A percentile compares a stretch with the other conserved stretches of the same genome.
Conservation (phyloP, 1,140 invertebrate species). For the Dendroctonus valens region DNA sequence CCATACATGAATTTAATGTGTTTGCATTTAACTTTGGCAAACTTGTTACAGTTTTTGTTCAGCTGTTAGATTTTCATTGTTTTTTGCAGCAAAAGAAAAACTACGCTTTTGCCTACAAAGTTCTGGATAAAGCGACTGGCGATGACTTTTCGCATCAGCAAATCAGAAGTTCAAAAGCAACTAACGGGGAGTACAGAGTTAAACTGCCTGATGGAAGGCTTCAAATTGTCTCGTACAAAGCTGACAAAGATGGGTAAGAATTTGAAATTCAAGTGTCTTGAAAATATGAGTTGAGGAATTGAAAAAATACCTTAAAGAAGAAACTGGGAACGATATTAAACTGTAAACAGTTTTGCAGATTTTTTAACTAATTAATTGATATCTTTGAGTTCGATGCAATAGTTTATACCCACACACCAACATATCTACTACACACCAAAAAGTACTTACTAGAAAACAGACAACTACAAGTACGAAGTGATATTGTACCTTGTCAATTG, state of each 20-base stretch:
- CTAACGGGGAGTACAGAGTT: slow-evolving; percentile 72
- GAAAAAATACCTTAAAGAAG: too few relatives aligned
- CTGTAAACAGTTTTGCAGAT: too few relatives aligned
- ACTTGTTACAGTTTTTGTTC: too few relatives aligned
- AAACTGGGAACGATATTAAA: too few relatives aligned
- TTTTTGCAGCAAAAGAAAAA: slow-evolving; percentile 36
- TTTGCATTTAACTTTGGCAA: too few relatives aligned
- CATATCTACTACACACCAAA: background rate
- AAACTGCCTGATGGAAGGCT: slow-evolving; percentile 70
- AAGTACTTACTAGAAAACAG: background rate
- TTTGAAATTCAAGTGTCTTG: background rate
- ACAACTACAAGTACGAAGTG: too few relatives aligned
- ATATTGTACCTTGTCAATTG: too few relatives aligned
- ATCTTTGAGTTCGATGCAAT: too few relatives aligned
- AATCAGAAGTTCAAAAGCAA: slow-evolving; percentile 69
- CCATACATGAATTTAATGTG: too few relatives aligned
- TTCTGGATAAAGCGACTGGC: slow-evolving; percentile 74
- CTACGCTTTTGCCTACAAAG: slow-evolving; percentile 82
- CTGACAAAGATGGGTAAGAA: slow-evolving; percentile 65
- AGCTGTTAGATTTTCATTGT: background rate
- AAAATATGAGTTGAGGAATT: too few relatives aligned
- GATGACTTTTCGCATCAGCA: slow-evolving; percentile 84
- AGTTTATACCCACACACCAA: background rate
- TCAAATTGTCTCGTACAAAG: slow-evolving; percentile 76
- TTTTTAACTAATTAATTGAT: too few relatives aligned